A percentile compares a stretch with the other conserved stretches of the same genome.
These are phyloP conservation scores for Copidosoma aretas DNA, from an alignment of 2,888 invertebrate species.

Conservation along the genomic window DNA sequence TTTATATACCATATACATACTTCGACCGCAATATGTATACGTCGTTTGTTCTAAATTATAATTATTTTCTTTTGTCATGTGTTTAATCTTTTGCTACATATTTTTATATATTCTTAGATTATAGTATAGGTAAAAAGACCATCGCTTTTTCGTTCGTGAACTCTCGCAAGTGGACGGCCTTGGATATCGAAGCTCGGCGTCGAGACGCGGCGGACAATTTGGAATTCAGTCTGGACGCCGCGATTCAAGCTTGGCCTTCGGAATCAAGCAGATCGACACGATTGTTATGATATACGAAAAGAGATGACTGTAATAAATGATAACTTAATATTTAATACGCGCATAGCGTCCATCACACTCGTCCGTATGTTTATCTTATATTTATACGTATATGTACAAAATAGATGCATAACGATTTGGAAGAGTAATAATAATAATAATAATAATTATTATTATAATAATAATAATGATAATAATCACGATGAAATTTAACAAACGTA, in stretches of 20 bases:
- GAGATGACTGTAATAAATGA: slow-evolving; percentile 3
- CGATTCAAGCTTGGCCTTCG: slow-evolving; percentile 40
- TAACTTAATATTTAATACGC: slow-evolving; percentile 1
- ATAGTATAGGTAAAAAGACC: slow-evolving; percentile 50
- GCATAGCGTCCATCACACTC: slow-evolving; percentile 5
- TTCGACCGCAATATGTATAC: slow-evolving; percentile 20
- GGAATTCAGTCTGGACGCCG: slow-evolving; percentile 59
- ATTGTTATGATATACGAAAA: slow-evolving; percentile 17
- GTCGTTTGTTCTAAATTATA: slow-evolving; percentile 1
- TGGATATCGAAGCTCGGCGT: slow-evolving; percentile 43
- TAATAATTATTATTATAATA: no score
- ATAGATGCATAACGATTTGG: slow-evolving; percentile 14
- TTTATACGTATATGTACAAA: not conserved
- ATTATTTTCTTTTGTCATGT: slow-evolving; percentile 14
- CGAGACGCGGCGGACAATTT: slow-evolving; percentile 45
- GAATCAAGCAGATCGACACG: slow-evolving; percentile 39
- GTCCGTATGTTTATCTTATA: no score
- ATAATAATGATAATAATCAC: slow-evolving; percentile 9
- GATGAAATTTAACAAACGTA: slow-evolving; percentile 19
- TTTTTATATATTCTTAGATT: slow-evolving; percentile 26
- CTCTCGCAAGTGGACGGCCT: slow-evolving; percentile 46
- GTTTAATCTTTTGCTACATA: slow-evolving; percentile 21
- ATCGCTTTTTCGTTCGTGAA: slow-evolving; percentile 48
- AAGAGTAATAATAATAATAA: slow-evolving; percentile 13
- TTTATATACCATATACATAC: slow-evolving; percentile 33